These are phyloP conservation scores for Phortica okadai DNA, from an alignment of 2,888 invertebrate genomes.

Conservation along the genomic window DNA sequence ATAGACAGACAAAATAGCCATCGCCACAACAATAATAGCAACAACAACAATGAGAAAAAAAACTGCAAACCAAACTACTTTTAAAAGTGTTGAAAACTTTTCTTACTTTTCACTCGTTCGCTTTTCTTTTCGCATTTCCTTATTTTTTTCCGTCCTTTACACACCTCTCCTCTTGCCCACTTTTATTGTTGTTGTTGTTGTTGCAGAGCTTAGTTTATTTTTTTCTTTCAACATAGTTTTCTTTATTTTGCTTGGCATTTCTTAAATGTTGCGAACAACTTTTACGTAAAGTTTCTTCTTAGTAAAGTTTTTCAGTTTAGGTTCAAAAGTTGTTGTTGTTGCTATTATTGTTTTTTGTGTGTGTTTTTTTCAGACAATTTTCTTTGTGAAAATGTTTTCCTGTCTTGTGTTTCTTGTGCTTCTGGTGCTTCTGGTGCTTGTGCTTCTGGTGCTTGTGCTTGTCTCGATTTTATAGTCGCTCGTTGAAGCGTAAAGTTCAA, in stretches of 20 bases:
- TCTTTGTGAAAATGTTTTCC: slow-evolving; percentile 12
- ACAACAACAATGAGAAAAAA: neutral
- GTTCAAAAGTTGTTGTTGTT: neutral
- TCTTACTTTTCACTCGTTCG: neutral
- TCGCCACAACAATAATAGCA: neutral
- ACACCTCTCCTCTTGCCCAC: slow-evolving; percentile 31
- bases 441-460: slow-evolving; percentile 28
- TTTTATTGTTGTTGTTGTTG: slow-evolving; percentile 49
- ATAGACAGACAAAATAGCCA: slow-evolving; percentile 50
- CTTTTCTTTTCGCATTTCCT: slow-evolving; percentile 10
- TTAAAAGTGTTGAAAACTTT: slow-evolving; percentile 28
- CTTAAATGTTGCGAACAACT: slow-evolving; percentile 61
- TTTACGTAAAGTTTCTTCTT: slow-evolving; percentile 40
- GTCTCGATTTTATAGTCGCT: slow-evolving; percentile 51
- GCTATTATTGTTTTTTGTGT: neutral
- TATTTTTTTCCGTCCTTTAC: neutral
- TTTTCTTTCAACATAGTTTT: slow-evolving; percentile 3
- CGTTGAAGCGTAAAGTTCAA: slow-evolving; percentile 70
- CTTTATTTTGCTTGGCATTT: slow-evolving; percentile 28
- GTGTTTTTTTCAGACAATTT: neutral
- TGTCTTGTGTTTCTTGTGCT: slow-evolving; percentile 43
- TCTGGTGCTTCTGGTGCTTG: slow-evolving; percentile 24
- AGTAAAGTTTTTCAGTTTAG: neutral
- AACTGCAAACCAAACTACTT: slow-evolving; percentile 10
- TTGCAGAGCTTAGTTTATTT: slow-evolving; percentile 29